phyloP scores from a whole-genome alignment of 1,140 invertebrate species.

The Vanessa tameamea region DNA sequence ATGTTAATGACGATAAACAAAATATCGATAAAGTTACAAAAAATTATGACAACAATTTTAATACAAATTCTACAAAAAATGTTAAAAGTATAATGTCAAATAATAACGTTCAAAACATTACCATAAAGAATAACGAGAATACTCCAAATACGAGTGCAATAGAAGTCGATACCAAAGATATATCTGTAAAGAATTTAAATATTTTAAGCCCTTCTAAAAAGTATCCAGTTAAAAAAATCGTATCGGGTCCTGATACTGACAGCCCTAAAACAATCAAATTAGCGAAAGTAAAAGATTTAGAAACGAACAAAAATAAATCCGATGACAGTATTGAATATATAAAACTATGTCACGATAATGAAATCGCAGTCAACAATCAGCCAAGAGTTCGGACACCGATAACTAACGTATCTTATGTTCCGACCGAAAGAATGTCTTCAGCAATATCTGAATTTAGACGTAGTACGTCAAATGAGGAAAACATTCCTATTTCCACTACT shows the following conservation, averaged over 20 bases:
- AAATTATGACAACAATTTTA: slow-evolving; percentile 48
- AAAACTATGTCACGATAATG: slow-evolving; percentile 73
- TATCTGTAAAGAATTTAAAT: slow-evolving; percentile 69
- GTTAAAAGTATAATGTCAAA: slow-evolving; percentile 46
- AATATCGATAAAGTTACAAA: slow-evolving; percentile 56
- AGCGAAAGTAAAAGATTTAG: slow-evolving; percentile 75
- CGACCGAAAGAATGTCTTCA: slow-evolving; percentile 61
- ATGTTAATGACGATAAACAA: slow-evolving; percentile 56
- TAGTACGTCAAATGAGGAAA: slow-evolving; percentile 69
- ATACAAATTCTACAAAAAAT: slow-evolving; percentile 42
- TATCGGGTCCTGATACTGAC: slow-evolving; percentile 66
- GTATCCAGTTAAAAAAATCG: slow-evolving; percentile 72
- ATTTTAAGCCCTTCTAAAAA: slow-evolving; percentile 77
- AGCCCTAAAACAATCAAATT: slow-evolving; percentile 71
- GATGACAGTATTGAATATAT: slow-evolving; percentile 78
- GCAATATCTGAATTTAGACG: slow-evolving; percentile 59
- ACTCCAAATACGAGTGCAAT: slow-evolving; percentile 69
- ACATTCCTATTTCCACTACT: slow-evolving; percentile 57
- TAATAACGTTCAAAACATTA: slow-evolving; percentile 46
- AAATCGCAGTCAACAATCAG: slow-evolving; percentile 78
- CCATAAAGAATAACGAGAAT: slow-evolving; percentile 59
- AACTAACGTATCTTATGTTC: slow-evolving; percentile 71
- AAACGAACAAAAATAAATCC: slow-evolving; percentile 71
- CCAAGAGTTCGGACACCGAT: slow-evolving; percentile 77
- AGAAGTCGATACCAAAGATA: slow-evolving; percentile 72